Percentiles rank a stretch among this genome's conserved stretches.
phyloP scores from a whole-genome alignment of 2,797 vertebrate species.

The Paguma larvata region DNA sequence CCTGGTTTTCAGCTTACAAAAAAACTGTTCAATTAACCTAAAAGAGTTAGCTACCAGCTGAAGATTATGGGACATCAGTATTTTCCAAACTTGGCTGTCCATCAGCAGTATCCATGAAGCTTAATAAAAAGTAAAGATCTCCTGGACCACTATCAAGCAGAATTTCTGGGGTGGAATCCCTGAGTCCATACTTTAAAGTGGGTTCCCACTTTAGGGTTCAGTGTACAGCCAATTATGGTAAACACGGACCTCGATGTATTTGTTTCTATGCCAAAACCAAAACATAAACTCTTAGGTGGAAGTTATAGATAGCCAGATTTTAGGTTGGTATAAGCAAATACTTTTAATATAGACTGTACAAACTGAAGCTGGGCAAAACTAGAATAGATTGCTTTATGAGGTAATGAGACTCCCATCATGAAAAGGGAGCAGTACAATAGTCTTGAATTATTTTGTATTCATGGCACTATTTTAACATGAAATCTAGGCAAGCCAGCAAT shows the following conservation, averaged over 20 bases:
- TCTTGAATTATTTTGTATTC: neutral
- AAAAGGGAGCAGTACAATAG: neutral
- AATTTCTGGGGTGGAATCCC: neutral
- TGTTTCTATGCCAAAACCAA: conserved; percentile 15
- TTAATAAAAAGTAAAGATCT: neutral
- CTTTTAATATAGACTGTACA: neutral
- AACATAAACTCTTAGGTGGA: neutral
- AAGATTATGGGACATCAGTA: neutral
- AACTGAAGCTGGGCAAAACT: neutral
- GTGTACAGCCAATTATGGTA: neutral
- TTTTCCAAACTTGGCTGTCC: neutral
- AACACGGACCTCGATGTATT: neutral
- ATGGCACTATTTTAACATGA: neutral
- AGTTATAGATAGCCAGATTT: neutral
- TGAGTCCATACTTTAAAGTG: neutral
- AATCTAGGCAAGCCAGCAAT: neutral
- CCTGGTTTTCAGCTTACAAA: neutral
- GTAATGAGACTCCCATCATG: neutral
- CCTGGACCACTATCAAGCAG: neutral
- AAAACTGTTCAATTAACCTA: conserved; percentile 32
- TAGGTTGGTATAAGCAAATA: neutral
- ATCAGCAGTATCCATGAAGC: neutral
- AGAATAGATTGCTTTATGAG: neutral
- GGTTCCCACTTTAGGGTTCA: neutral
- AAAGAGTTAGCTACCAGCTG: neutral